phyloP scores from a whole-genome alignment of 1,140 invertebrate genomes.

The Aphelenchoides fujianensis region DNA sequence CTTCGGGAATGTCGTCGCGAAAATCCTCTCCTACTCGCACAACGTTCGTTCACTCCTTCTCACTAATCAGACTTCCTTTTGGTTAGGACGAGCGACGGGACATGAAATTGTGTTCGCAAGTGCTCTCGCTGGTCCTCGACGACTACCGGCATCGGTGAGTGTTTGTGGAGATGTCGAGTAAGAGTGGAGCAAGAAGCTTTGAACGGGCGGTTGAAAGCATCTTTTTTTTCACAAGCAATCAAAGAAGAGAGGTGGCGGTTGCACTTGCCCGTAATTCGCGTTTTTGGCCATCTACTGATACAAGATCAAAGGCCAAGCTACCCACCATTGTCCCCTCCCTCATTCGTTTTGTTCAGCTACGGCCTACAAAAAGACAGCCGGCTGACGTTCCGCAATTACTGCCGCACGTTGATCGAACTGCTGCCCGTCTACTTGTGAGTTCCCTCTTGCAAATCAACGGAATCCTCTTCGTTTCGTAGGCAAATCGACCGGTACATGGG shows the following conservation, averaged over 20 bases:
- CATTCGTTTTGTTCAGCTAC: too few relatives aligned
- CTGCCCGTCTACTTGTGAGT: constrained; percentile 23
- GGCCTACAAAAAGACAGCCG: background rate
- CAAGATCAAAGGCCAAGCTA: too few relatives aligned
- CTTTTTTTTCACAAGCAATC: too few relatives aligned
- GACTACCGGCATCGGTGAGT: constrained; percentile 17
- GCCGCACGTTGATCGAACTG: constrained; percentile 16
- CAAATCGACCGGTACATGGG: constrained; percentile 17
- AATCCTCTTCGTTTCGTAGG: background rate
- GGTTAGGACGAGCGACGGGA: constrained; percentile 4
- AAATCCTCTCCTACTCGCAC: constrained; percentile 6
- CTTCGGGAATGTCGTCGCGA: constrained; percentile 6
- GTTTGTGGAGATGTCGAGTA: too few relatives aligned
- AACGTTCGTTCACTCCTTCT: background rate
- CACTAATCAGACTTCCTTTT: background rate
- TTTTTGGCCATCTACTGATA: too few relatives aligned
- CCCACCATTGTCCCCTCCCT: too few relatives aligned
- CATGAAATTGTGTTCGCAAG: constrained; percentile 17
- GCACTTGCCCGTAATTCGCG: too few relatives aligned
- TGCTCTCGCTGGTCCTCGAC: constrained; percentile 5
- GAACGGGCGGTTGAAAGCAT: too few relatives aligned
- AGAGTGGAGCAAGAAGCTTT: too few relatives aligned
- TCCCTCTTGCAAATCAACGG: background rate
- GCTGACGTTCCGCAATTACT: constrained; percentile 19
- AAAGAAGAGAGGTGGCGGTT: too few relatives aligned